Percentiles rank a stretch among this genome's conserved stretches.
phyloP scores from a whole-genome alignment of 2,113 vertebrate species.

The Mustelus asterias region DNA sequence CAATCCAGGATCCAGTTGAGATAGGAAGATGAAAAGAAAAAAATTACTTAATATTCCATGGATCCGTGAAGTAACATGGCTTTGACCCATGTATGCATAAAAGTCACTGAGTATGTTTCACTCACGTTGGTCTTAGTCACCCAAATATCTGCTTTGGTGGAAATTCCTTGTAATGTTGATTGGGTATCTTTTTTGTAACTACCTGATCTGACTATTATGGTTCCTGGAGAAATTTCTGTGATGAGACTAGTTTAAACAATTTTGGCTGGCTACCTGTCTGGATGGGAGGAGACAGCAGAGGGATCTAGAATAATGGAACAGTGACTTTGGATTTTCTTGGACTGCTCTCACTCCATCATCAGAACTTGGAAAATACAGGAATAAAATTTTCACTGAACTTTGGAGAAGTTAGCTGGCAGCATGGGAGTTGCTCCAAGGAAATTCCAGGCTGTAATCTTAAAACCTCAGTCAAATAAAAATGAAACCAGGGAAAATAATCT shows the following conservation, averaged over 20 bases:
- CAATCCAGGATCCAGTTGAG: not conserved
- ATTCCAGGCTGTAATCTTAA: not conserved
- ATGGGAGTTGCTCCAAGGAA: not conserved
- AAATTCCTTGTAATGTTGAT: not conserved
- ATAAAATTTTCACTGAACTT: not conserved
- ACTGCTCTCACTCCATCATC: not conserved
- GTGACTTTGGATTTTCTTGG: not conserved
- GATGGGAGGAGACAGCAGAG: not conserved
- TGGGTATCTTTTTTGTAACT: not conserved
- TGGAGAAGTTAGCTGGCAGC: not conserved
- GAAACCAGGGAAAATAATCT: not conserved
- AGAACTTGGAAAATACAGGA: not conserved
- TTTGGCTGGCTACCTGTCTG: not conserved
- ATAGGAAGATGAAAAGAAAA: not conserved
- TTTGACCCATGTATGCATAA: not conserved
- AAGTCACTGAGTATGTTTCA: not conserved
- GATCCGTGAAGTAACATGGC: not conserved
- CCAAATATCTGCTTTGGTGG: not conserved
- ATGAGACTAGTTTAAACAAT: not conserved
- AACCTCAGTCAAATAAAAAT: not conserved
- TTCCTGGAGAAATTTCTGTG: not conserved
- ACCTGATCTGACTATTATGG: not conserved
- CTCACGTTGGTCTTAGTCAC: not conserved
- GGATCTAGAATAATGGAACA: not conserved
- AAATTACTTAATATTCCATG: not conserved